Base-by-base conservation (phyloP, 2,797 vertebrate genomes). In the Halcyon smyrnensis region DNA sequence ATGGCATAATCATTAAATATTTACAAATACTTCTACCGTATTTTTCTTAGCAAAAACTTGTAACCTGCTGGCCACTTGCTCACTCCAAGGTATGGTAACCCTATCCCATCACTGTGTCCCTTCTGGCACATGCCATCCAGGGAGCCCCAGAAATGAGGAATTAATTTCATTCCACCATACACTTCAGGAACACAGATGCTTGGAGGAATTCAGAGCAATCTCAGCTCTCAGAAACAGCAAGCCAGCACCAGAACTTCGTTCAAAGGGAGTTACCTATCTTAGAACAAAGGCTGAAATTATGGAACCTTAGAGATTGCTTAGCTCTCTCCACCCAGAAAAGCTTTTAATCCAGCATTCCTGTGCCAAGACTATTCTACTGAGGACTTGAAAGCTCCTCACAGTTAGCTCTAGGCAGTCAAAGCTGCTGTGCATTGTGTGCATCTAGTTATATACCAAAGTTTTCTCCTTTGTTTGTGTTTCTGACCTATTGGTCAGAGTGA, bases 1-100 rank as follows among this genome's bases (percentile, higher is more conserved):
- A 30, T 14, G 1, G 32, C 4, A 4, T 4, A 62, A 54, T 34
- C 12, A 23, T 32, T 88, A 50, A 53, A 45, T 48, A 73, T 8
- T 32, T 84, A 39, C 32, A 69, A 24, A 71, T 64, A 64, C 24
- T 71, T 68, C 57, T 28, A 32, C 6, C 4, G 1, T 12, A 32
- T 57, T 56, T 81, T 68, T 70, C 48, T 64, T 12, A 32, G 27
- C 24, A 81, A 64, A 78, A 77, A 2, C 8, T 45, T 28, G 1
- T 15, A 27, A 15, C 34, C 65, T 60, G 56, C 23, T 27, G n/a
- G 60, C 34, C 12, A 3, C 32, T 76, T 1, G 0, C 4, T 46
- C 17, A 6, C 39, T 79, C 39, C 25, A 4, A 45, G 17, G 7
- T 8, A n/a, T 1, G 6, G n/a, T 0, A 1, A 48, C 56, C 12